These are phyloP conservation scores for Entomobrya proxima DNA, from an alignment of 2,888 invertebrate genomes.

Conservation along the genomic window DNA sequence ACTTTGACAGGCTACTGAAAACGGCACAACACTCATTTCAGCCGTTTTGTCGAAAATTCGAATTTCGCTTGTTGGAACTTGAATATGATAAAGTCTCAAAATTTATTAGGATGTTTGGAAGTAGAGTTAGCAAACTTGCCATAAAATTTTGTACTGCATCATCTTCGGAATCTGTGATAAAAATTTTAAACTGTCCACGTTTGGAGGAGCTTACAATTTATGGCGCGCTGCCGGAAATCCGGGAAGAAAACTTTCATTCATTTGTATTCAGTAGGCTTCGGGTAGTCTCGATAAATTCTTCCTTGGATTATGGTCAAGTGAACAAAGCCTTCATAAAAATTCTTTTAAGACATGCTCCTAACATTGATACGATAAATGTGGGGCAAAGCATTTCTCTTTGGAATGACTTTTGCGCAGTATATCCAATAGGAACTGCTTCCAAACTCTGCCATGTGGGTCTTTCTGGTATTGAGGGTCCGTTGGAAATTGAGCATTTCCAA, in stretches of 20 bases:
- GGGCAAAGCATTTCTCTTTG: slow-evolving; percentile 53
- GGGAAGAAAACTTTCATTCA: slow-evolving; percentile 31
- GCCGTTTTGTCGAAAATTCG: slow-evolving; percentile 63
- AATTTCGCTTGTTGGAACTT: slow-evolving; percentile 49
- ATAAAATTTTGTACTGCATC: slow-evolving; percentile 60
- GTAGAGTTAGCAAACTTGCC: slow-evolving; percentile 35
- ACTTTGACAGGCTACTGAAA: slow-evolving; percentile 51
- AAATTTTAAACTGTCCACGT: slow-evolving; percentile 54
- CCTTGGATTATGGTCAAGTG: slow-evolving; percentile 57
- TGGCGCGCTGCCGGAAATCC: slow-evolving; percentile 57
- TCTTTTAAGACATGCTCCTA: slow-evolving; percentile 46
- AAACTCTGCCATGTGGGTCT: slow-evolving; percentile 43
- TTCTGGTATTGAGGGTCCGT: slow-evolving; percentile 33
- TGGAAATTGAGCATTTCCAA: slow-evolving; percentile 42
- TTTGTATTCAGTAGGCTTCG: slow-evolving; percentile 47
- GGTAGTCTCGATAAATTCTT: slow-evolving; percentile 44
- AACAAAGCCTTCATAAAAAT: slow-evolving; percentile 38
- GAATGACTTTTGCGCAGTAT: slow-evolving; percentile 30
- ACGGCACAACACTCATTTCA: slow-evolving; percentile 3
- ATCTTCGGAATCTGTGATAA: slow-evolving; percentile 39
- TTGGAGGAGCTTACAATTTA: slow-evolving; percentile 59
- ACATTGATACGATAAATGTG: slow-evolving; percentile 42
- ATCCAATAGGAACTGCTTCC: not conserved
- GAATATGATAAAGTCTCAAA: slow-evolving; percentile 44
- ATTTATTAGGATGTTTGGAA: slow-evolving; percentile 53